A percentile compares a stretch with the other conserved stretches of the same genome.
phyloP scores from a whole-genome alignment of 2,888 invertebrate species.

The Cerastoderma edule region DNA sequence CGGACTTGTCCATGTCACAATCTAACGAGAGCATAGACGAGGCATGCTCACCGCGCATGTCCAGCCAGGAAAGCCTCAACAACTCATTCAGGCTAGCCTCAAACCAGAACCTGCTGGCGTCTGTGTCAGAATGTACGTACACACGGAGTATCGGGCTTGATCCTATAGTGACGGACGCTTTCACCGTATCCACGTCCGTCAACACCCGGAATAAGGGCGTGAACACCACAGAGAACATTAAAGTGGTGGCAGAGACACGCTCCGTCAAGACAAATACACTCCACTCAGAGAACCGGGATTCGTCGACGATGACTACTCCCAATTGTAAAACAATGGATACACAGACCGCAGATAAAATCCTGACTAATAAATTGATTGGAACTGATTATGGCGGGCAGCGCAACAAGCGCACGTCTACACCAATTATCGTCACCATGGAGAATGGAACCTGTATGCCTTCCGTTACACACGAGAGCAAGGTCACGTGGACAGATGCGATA shows the following conservation, averaged over 20 bases:
- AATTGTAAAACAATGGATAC: constrained; percentile 58
- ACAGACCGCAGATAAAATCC: constrained; percentile 60
- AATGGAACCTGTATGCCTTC: constrained; percentile 70
- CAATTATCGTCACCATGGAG: constrained; percentile 62
- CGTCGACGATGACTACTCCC: constrained; percentile 61
- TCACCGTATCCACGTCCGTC: constrained; percentile 31
- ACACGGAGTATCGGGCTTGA: constrained; percentile 57
- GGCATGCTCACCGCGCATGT: constrained; percentile 34
- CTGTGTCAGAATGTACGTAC: constrained; percentile 50
- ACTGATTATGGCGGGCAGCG: constrained; percentile 71
- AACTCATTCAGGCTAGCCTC: constrained; percentile 43
- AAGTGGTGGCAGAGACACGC: constrained; percentile 59
- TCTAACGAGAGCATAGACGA: constrained; percentile 59
- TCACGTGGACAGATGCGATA: constrained; percentile 72
- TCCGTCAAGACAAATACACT: constrained; percentile 65
- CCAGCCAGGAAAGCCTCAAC: constrained; percentile 61
- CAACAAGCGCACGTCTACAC: constrained; percentile 69
- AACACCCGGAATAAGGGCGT: constrained; percentile 55
- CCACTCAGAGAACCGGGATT: constrained; percentile 41
- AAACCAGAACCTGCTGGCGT: constrained; percentile 37
- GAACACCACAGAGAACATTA: constrained; percentile 66
- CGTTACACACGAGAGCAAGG: constrained; percentile 60
- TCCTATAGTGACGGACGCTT: constrained; percentile 42
- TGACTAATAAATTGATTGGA: constrained; percentile 52
- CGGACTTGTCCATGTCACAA: constrained; percentile 57